Conservation (phyloP, 2,113 vertebrate genomes). For the Paedocypris sp. region DNA sequence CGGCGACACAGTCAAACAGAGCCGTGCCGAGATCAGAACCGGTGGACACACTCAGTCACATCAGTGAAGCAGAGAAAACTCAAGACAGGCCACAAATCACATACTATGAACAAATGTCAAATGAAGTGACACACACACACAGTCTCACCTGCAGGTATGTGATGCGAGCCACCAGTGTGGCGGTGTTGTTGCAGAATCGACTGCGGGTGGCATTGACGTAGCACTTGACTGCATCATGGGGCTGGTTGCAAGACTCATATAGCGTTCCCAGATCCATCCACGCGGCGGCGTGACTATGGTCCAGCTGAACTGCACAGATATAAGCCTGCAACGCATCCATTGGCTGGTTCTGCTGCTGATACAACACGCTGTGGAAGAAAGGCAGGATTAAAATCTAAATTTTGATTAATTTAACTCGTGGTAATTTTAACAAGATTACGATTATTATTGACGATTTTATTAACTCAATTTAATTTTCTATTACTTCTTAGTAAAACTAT, state of each 20-base stretch:
- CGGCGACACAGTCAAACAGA: slow-evolving; percentile 19
- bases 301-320: slow-evolving; percentile 96
- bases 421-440: too few species aligned
- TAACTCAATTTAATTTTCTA: too few species aligned
- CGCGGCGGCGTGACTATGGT: slow-evolving; percentile 93
- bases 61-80: slow-evolving; percentile 18
- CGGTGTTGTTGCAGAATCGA: slow-evolving; percentile 89
- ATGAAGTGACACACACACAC: neutral
- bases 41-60: slow-evolving; percentile 8
- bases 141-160: slow-evolving; percentile 88
- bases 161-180: slow-evolving; percentile 88
- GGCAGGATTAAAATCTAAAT: neutral
- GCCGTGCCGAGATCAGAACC: slow-evolving; percentile 57
- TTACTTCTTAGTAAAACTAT: too few species aligned
- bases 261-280: slow-evolving; percentile 99
- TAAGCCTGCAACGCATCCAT: slow-evolving; percentile 98
- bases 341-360: slow-evolving; percentile 99
- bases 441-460: too few species aligned
- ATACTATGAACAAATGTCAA: slow-evolving; percentile 10
- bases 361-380: slow-evolving; percentile 71
- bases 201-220: slow-evolving; percentile 96
- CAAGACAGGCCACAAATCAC: slow-evolving; percentile 6
- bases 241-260: slow-evolving; percentile 96
- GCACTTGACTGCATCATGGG: slow-evolving; percentile 97
- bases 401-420: too few species aligned